Evolutionary conservation across 53 echinoderm and acorn worm species (phyloP), one percentile per base, ranked within the genome.

Genomic region (Actinopyga echinites): DNA sequence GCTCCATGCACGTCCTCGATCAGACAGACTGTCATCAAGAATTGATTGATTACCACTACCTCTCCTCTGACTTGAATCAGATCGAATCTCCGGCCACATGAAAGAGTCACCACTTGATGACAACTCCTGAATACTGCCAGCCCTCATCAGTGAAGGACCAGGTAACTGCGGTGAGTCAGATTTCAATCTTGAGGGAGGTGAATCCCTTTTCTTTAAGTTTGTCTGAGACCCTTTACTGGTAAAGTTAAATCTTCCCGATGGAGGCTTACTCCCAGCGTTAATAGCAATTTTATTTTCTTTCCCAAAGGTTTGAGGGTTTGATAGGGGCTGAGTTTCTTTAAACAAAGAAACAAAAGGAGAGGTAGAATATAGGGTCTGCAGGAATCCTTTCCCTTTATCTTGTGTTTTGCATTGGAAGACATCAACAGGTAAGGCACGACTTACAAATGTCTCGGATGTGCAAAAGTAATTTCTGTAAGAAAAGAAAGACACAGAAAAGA

Each of bases 271-370:
- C 8, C 30, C 56, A 11, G 77, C 77, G 1, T 13, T 56, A 12
- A 10, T 19, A 1, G 25, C 12, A 33, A 7, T 15, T 25, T 29
- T 32, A 8, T 10, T 13, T 10, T 28, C 53, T 4, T 26, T 30
- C 42, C 42, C 13, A 25, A 10, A 8, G 3, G 15, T 6, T n/a
- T 17, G 15, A 12, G 77, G 33, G 9, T 53, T 11, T 2, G 56
- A 30, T 17, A 49, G 49, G 3, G 13, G 17, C 49, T 49, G 49
- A 20, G 77, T 30, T 32, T 77, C 77, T 29, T 28, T 77, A 56
- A 93, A 96, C 30, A 96, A 84, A 5, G 96, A 89, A 60, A 83
- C 84, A 89, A 96, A 96, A 1, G 96, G 96, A 6, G 96, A 79
- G 58, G 88, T 91, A 31, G 96, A 93, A 68, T 91, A 96, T 12